Base-by-base conservation (phyloP, 2,113 vertebrate genomes). In the Donacobius atricapilla region DNA sequence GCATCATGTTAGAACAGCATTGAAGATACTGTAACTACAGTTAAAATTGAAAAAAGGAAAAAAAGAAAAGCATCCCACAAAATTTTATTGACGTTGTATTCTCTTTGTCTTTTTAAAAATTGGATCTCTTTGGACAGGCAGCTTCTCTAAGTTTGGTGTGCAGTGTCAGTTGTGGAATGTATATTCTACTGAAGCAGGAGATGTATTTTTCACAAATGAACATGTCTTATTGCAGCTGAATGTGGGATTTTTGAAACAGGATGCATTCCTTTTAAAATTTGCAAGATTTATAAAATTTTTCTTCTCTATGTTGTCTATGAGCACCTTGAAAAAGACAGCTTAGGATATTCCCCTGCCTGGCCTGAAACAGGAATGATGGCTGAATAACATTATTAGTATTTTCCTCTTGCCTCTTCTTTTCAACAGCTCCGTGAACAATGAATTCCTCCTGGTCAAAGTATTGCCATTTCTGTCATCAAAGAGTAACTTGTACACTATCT, bases 401-500 rank as follows among this genome's bases (percentile, higher is more conserved):
- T 96, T 87, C 81, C 69, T 82, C 87, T 64, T 78, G 56, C 54
- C 48, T 92, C 86, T 73, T 69, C 58, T 94, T 96, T 89, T 79
- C 91, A 87, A 72, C 72, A 84, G 69, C 89, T 93, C 53, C 6
- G 10, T 82, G 70, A 94, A 42, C 91, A 92, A 37, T 65, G 57
- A 82, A 87, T 93, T 94, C 79, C 16, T 78, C 45, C 37, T 87
- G 93, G 89, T 79, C 89, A 76, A 84, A 82, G 77, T 72, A 94
- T 91, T 87, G 72, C 81, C 66, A 83, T 87, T 87, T 72, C 77
- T 95, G 87, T 94, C 93, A 94, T 87, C 81, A 82, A 69, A 89
- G 91, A 87, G 73, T 85, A 94, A 89, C 87, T 93, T 89, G 31
- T 61, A 18, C 54, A 18, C 69, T 61, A 12, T 51, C 53, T 69